phyloP scores from a whole-genome alignment of 2,113 vertebrate species.

The Gopherus flavomarginatus region DNA sequence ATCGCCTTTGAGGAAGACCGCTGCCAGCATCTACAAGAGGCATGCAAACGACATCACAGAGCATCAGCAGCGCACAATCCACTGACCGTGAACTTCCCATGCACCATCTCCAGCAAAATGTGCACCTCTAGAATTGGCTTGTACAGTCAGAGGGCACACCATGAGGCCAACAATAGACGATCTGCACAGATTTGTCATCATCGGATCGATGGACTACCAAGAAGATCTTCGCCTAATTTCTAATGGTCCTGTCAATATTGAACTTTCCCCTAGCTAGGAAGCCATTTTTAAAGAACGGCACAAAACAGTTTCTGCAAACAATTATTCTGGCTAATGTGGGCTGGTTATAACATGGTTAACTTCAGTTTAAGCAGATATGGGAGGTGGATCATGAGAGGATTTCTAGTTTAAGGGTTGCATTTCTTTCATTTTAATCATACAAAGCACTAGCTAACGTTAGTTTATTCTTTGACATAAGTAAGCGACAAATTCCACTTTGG shows the following conservation, averaged over 20 bases:
- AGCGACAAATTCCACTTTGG: not conserved
- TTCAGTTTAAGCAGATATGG: not conserved
- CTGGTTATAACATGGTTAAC: not conserved
- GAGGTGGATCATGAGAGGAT: not conserved
- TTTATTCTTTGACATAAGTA: not conserved
- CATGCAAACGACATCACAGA: too few species aligned
- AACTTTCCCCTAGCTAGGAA: not conserved
- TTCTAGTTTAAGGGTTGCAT: not conserved
- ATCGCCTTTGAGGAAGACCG: too few species aligned
- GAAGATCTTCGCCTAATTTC: not conserved
- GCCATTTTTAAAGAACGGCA: not conserved
- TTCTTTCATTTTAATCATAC: not conserved
- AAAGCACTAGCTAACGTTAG: not conserved
- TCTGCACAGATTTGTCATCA: too few species aligned
- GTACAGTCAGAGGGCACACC: too few species aligned
- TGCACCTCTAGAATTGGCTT: too few species aligned
- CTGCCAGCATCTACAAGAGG: too few species aligned
- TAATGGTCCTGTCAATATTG: not conserved
- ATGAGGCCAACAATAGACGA: too few species aligned
- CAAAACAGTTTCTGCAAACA: not conserved
- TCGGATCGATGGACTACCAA: too few species aligned
- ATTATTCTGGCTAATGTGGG: not conserved
- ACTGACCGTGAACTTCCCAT: too few species aligned
- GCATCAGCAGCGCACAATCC: too few species aligned
- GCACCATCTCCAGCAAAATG: too few species aligned